A percentile compares a stretch with the other conserved stretches of the same genome.
These are phyloP conservation scores for Pseudomyrmex sp. DNA, from an alignment of 1,140 invertebrate genomes.

Conservation along the genomic window DNA sequence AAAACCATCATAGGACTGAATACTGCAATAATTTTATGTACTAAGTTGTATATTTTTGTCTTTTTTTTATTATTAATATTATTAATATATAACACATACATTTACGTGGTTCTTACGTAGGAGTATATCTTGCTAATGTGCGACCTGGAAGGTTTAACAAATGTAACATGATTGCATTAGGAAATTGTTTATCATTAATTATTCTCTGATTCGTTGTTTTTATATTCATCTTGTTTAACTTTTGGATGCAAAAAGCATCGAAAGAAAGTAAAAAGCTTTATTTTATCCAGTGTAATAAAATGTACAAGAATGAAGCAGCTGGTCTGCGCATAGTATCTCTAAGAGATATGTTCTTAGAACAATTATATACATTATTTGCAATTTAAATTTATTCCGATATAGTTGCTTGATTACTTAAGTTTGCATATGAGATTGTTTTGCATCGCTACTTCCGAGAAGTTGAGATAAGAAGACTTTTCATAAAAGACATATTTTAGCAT, in stretches of 20 bases:
- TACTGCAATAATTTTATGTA: constrained; percentile 4
- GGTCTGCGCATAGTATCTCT: constrained; percentile 7
- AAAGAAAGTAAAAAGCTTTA: not conserved
- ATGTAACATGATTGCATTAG: not conserved
- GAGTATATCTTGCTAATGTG: not conserved
- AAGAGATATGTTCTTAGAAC: constrained; percentile 2
- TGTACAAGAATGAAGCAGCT: constrained; percentile 36
- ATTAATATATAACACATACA: not conserved
- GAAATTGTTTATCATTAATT: not conserved
- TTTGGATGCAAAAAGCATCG: not conserved
- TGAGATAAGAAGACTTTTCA: constrained; percentile 35
- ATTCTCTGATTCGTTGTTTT: not conserved
- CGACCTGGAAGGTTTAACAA: constrained; percentile 13
- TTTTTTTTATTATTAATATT: not conserved
- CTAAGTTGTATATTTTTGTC: constrained; percentile 1
- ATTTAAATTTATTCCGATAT: constrained; percentile 40
- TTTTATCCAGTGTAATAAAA: not conserved
- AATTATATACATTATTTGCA: constrained; percentile 16
- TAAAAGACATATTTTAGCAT: constrained; percentile 8
- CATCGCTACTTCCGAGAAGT: constrained; percentile 12
- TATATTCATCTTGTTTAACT: not conserved
- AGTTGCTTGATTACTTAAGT: constrained; percentile 8
- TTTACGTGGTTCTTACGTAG: not conserved
- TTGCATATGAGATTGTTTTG: not conserved
- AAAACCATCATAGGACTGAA: not conserved